phyloP scores from a whole-genome alignment of 2,797 vertebrate species.

The Cuculus canorus region DNA sequence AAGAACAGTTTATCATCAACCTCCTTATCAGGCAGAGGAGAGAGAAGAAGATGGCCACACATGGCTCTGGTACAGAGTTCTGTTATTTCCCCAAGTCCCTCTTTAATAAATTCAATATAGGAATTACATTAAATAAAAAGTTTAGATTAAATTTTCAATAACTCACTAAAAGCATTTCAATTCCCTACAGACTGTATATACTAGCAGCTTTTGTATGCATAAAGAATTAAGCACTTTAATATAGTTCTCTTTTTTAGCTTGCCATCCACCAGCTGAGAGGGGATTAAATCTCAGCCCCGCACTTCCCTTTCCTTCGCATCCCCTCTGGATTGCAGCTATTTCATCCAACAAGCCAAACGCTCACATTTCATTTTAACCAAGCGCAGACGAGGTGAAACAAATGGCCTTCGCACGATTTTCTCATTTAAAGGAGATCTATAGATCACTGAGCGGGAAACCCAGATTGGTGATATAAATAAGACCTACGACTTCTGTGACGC shows the following conservation, averaged over 20 bases:
- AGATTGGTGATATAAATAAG: background rate
- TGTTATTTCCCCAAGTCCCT: conserved; percentile 36
- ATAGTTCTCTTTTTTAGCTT: background rate
- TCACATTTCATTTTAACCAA: background rate
- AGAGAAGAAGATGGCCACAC: background rate
- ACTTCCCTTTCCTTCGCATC: background rate
- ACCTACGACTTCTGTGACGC: background rate
- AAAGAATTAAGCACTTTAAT: background rate
- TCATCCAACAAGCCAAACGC: background rate
- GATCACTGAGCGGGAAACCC: background rate
- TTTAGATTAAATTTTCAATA: conserved; percentile 75
- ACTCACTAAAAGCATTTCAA: conserved; percentile 62
- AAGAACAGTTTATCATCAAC: background rate
- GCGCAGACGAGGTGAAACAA: background rate
- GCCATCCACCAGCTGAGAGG: background rate
- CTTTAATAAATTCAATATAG: conserved; percentile 54
- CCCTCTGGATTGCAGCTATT: background rate
- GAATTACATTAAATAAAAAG: conserved; percentile 63
- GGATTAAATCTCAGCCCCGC: conserved; percentile 15
- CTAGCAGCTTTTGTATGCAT: background rate
- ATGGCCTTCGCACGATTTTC: background rate
- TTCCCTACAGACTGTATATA: background rate
- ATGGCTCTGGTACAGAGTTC: background rate
- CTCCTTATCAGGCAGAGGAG: background rate
- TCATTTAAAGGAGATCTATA: background rate